Evolutionary conservation across 1,140 invertebrate genomes (phyloP).

Genomic region (Saxidomus purpurata): DNA sequence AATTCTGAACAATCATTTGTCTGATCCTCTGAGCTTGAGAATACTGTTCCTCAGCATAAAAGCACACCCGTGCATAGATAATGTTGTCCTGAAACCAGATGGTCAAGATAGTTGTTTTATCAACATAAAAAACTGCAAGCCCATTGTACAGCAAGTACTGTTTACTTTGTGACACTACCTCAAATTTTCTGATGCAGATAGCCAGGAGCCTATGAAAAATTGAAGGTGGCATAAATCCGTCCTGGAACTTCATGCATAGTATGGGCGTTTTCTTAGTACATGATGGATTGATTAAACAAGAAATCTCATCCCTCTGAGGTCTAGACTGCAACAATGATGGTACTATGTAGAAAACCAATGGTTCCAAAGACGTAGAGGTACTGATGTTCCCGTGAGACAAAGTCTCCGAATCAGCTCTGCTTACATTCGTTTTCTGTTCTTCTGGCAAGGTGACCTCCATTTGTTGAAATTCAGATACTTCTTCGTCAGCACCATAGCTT

Average conservation of each 20-base stretch:
- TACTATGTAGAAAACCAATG: constrained; percentile 30
- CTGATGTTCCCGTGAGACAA: neutral
- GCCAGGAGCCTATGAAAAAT: constrained; percentile 40
- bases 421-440: too few species aligned
- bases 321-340: constrained; percentile 1
- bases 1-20: neutral
- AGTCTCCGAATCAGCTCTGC: too few species aligned
- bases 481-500: too few species aligned
- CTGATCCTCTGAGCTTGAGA: neutral
- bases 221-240: constrained; percentile 53
- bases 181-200: constrained; percentile 21
- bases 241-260: neutral
- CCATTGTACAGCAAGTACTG: constrained; percentile 29
- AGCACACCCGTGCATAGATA: constrained; percentile 28
- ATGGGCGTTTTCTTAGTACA: constrained; percentile 20
- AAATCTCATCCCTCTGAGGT: neutral
- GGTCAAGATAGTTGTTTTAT: neutral
- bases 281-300: neutral
- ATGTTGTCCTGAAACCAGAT: constrained; percentile 55
- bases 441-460: too few species aligned
- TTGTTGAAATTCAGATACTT: too few species aligned
- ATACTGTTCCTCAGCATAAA: neutral
- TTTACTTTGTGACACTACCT: neutral
- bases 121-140: constrained; percentile 16
- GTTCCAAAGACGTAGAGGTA: neutral